Evolutionary conservation across 2,888 invertebrate species (phyloP).

Genomic region (Diplazon laetatorius): DNA sequence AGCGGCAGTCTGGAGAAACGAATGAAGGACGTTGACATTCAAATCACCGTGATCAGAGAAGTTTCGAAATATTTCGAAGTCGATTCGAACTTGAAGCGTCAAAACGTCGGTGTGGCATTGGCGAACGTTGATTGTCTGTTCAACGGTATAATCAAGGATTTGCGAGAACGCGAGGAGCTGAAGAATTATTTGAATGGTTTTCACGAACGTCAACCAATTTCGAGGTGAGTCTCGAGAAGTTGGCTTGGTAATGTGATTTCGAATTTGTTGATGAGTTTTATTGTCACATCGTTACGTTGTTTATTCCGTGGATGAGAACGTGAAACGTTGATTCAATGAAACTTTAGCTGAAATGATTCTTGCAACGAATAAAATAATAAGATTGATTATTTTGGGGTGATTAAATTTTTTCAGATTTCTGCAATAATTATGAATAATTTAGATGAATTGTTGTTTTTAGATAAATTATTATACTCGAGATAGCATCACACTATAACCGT

Average conservation of each 20-base stretch:
- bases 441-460: too few species aligned
- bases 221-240: constrained; percentile 63
- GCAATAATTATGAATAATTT: too few species aligned
- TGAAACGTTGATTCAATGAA: too few species aligned
- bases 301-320: too few species aligned
- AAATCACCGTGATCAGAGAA: constrained; percentile 71
- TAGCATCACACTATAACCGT: too few species aligned
- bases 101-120: constrained; percentile 68
- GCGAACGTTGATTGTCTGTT: constrained; percentile 73
- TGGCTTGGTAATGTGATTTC: background rate
- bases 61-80: constrained; percentile 74
- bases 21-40: constrained; percentile 68
- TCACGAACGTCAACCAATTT: constrained; percentile 74
- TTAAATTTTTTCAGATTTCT: too few species aligned
- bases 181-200: constrained; percentile 66
- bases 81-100: constrained; percentile 55
- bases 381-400: too few species aligned
- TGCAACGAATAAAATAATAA: too few species aligned
- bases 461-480: too few species aligned
- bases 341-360: too few species aligned
- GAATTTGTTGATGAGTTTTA: background rate
- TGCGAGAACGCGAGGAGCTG: constrained; percentile 71
- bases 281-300: too few species aligned
- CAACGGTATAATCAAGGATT: constrained; percentile 75
- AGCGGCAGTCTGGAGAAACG: constrained; percentile 60